Percentiles rank a stretch among this genome's conserved stretches.
Conservation (phyloP, 2,888 invertebrate genomes). For the Tetramorium bicarinatum region DNA sequence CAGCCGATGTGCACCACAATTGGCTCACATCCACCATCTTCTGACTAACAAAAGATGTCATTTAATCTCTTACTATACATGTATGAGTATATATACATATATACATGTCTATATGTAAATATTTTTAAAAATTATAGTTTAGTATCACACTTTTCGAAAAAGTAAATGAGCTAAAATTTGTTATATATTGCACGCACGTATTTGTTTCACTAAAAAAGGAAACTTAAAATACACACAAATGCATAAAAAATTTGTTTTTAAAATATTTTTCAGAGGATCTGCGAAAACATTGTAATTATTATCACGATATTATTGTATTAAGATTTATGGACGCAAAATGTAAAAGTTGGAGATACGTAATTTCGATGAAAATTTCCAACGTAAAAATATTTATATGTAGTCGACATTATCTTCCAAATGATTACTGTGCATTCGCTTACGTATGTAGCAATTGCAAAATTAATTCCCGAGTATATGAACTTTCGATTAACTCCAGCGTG, state of each 20-base stretch:
- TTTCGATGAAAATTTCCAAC: background rate
- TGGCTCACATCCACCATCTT: background rate
- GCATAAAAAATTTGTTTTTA: background rate
- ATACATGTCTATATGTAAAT: background rate
- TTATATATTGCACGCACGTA: background rate
- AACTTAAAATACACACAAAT: background rate
- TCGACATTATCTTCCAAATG: slow-evolving; percentile 54
- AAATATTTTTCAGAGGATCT: background rate
- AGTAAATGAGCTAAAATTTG: background rate
- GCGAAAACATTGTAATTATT: background rate
- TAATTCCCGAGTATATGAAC: slow-evolving; percentile 60
- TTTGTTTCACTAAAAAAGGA: background rate
- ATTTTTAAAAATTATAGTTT: background rate
- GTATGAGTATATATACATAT: background rate
- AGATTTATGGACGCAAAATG: background rate
- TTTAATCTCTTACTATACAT: background rate
- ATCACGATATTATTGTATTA: background rate
- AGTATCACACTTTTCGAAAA: background rate
- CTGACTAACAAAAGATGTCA: background rate
- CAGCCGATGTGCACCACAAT: background rate
- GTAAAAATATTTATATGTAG: background rate
- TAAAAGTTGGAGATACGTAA: background rate
- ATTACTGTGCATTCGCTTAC: slow-evolving; percentile 47
- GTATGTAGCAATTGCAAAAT: slow-evolving; percentile 61
- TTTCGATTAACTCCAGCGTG: slow-evolving; percentile 65